Percentiles rank a stretch among this genome's conserved stretches.
These are phyloP conservation scores for Aproaerema taeniolella DNA, from an alignment of 2,888 invertebrate species.

Conservation along the genomic window DNA sequence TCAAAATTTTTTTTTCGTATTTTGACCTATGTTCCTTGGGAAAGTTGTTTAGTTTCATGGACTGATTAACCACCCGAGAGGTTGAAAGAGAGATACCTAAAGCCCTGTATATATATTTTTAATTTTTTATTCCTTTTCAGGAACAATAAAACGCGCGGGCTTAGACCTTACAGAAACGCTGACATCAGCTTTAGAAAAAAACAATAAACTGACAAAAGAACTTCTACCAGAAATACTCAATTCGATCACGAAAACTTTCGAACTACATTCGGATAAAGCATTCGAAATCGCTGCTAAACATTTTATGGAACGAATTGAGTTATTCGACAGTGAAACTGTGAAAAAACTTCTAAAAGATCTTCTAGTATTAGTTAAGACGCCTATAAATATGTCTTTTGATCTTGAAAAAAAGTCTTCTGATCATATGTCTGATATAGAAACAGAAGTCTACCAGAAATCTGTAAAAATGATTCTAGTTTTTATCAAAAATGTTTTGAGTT, in stretches of 20 bases:
- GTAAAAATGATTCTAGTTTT: conserved; percentile 22
- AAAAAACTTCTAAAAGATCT: conserved; percentile 19
- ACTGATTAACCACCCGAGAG: too few relatives aligned
- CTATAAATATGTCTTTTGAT: too few relatives aligned
- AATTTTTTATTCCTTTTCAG: conserved; percentile 33
- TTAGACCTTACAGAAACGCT: conserved; percentile 37
- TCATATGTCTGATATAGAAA: too few relatives aligned
- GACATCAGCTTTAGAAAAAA: conserved; percentile 32
- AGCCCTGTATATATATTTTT: too few relatives aligned
- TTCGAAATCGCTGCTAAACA: conserved; percentile 31
- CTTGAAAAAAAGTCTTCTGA: too few relatives aligned
- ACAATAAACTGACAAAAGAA: conserved; percentile 31
- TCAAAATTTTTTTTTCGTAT: too few relatives aligned
- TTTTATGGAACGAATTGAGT: conserved; percentile 37
- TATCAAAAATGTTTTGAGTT: conserved; percentile 19
- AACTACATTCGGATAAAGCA: conserved; percentile 19
- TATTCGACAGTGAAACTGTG: conserved; percentile 28
- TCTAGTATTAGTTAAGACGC: too few relatives aligned
- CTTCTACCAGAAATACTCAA: conserved; percentile 33
- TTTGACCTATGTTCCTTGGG: too few relatives aligned
- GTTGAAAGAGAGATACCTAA: too few relatives aligned
- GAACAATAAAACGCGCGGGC: conserved; percentile 28
- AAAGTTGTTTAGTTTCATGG: too few relatives aligned
- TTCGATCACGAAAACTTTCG: conserved; percentile 26
- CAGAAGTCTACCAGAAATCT: conserved; percentile 22